Conservation (phyloP, 2,113 vertebrate species). For the Cercopithecus mona region DNA sequence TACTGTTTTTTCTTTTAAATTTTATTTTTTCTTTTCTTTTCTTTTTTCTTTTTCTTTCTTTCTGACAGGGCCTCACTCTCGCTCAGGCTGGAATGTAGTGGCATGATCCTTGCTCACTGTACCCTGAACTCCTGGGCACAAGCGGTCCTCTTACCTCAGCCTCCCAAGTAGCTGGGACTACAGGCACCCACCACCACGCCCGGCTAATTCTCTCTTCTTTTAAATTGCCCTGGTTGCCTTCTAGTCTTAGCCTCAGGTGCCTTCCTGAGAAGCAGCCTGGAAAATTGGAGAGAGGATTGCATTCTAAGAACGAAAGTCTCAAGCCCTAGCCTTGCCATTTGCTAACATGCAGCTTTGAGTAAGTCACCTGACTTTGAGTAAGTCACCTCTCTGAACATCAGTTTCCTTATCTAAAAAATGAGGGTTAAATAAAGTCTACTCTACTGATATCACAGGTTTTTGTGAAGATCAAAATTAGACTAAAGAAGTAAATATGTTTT, state of each 20-base stretch:
- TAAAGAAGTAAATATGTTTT: neutral
- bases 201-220: neutral
- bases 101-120: neutral
- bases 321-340: neutral
- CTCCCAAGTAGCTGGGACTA: neutral
- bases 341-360: neutral
- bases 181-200: neutral
- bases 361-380: neutral
- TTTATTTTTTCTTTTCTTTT: neutral
- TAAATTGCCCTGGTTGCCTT: neutral
- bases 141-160: neutral
- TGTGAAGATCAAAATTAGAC: neutral
- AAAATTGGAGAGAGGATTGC: neutral
- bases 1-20: constrained; percentile 30
- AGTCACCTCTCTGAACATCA: neutral
- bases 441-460: neutral
- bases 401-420: neutral
- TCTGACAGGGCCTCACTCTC: too few relatives aligned
- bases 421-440: neutral
- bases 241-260: neutral
- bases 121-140: neutral
- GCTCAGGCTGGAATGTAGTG: neutral
- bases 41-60: too few relatives aligned
- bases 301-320: neutral
- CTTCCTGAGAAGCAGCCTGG: neutral